Conservation (phyloP, 53 echinoderm and acorn worm species). For the Pentamera pediparva region DNA sequence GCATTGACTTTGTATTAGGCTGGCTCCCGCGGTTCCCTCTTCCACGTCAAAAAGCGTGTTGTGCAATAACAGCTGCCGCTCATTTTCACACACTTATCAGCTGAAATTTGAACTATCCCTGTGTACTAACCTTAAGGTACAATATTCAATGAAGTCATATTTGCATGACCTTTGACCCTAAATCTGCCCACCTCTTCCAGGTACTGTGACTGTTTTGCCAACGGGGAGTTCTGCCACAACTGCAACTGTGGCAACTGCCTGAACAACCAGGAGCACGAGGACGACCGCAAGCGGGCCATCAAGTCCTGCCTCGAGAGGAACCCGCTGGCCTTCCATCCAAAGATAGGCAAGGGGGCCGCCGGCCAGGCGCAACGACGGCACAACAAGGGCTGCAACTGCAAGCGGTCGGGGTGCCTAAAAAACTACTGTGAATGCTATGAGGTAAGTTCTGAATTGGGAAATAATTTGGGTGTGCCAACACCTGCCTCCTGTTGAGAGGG, state of each 20-base stretch:
- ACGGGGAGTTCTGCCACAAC: conserved; percentile 95
- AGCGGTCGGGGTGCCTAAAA: conserved; percentile 94
- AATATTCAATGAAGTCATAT: neutral
- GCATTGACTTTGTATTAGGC: no score
- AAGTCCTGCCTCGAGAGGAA: conserved; percentile 87
- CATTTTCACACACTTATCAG: no score
- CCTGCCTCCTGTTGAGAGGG: neutral
- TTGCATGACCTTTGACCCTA: neutral
- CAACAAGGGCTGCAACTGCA: conserved; percentile 98
- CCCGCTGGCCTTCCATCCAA: conserved; percentile 92
- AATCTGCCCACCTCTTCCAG: conserved; percentile 13
- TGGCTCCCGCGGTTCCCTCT: no score
- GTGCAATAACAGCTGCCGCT: no score
- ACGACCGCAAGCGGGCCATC: conserved; percentile 74
- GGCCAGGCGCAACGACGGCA: conserved; percentile 72
- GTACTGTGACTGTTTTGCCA: conserved; percentile 98
- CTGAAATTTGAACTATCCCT: no score
- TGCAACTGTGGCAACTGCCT: conserved; percentile 94
- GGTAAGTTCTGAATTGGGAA: conserved; percentile 50
- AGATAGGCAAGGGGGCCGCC: conserved; percentile 86
- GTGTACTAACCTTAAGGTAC: no score
- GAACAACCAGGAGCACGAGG: conserved; percentile 88
- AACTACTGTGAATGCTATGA: conserved; percentile 99
- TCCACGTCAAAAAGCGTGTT: no score
- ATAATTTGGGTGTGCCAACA: neutral